Evolutionary conservation across 2,888 invertebrate species (phyloP), one percentile per base, ranked within the genome.

Genomic region (Tanypteryx hageni): DNA sequence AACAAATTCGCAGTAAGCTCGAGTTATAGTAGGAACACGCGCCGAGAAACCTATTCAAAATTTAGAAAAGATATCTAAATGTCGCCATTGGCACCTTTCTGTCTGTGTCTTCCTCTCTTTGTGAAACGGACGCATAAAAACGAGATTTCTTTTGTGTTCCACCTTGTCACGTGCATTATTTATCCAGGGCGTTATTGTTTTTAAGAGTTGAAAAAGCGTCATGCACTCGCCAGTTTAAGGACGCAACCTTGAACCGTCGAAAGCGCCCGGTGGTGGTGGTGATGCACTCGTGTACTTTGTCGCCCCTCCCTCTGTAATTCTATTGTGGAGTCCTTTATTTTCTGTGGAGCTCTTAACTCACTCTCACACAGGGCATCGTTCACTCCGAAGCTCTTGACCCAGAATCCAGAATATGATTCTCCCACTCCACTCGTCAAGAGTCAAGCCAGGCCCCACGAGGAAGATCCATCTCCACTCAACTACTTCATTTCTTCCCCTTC

Each of bases 301-400:
- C 2, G 22, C 13, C 76, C 22, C 27, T 27, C 22, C 27, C 76
- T 27, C 4, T 27, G 27, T 76, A 76, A 76, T 27, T 76, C 76
- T 27, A 76, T 76, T 61, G 86, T 86, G 61, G 31, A 16, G 16
- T n/a, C 14, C 85, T 27, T 13, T 86, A 61, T 86, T 31, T 86
- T 85, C 27, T 27, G 59, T 13, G 27, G 59, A 82, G 31, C 59
- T 22, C 31, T 83, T 44, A 57, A 56, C 57, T 27, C 86, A 31
- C 27, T 61, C 61, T 27, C 27, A 16, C 27, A 18, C 59, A 27
- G 58, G 59, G 59, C 31, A 86, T 61, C 61, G 56, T 31, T 10
- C 31, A 44, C 27, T 4, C 61, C 59, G 59, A 59, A 61, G 86
- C 61, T 86, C 86, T 86, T 86, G 86, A 86, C 86, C 86, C 86